phyloP scores from a whole-genome alignment of 2,888 invertebrate species.

The Lasioglossum villosulum region DNA sequence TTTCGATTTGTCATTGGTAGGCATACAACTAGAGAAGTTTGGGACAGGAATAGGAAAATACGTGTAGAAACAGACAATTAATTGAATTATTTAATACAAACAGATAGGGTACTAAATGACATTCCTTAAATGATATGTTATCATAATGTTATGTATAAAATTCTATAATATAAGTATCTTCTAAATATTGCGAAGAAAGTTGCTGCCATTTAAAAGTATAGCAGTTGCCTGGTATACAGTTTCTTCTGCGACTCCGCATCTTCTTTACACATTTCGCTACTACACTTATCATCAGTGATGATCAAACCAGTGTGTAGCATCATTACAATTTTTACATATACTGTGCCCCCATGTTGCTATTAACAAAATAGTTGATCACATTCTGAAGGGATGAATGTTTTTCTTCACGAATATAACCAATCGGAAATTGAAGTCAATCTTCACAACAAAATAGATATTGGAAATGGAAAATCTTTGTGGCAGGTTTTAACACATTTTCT shows the following conservation, averaged over 20 bases:
- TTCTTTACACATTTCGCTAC: conserved; percentile 10
- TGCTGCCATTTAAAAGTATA: neutral
- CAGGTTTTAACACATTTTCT: conserved; percentile 17
- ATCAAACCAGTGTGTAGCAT: neutral
- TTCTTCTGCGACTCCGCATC: conserved; percentile 11
- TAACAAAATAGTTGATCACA: conserved; percentile 17
- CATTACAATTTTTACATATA: conserved; percentile 1
- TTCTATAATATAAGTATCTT: neutral
- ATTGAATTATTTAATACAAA: neutral
- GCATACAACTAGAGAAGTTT: conserved; percentile 6
- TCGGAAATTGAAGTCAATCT: conserved; percentile 15
- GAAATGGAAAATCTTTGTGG: neutral
- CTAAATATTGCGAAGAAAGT: neutral
- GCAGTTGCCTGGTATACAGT: neutral
- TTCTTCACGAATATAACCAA: conserved; percentile 11
- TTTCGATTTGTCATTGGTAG: conserved; percentile 9
- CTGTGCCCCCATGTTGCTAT: conserved; percentile 7
- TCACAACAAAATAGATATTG: conserved; percentile 15
- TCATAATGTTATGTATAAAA: neutral
- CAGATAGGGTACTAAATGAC: neutral
- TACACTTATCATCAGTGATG: conserved; percentile 4
- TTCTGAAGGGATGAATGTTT: conserved; percentile 1
- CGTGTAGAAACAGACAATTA: neutral
- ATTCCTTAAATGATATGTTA: neutral
- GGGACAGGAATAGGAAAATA: neutral